Percentiles rank a stretch among this genome's conserved stretches.
phyloP scores from a whole-genome alignment of 2,888 invertebrate genomes.

The Cactoblastis cactorum region DNA sequence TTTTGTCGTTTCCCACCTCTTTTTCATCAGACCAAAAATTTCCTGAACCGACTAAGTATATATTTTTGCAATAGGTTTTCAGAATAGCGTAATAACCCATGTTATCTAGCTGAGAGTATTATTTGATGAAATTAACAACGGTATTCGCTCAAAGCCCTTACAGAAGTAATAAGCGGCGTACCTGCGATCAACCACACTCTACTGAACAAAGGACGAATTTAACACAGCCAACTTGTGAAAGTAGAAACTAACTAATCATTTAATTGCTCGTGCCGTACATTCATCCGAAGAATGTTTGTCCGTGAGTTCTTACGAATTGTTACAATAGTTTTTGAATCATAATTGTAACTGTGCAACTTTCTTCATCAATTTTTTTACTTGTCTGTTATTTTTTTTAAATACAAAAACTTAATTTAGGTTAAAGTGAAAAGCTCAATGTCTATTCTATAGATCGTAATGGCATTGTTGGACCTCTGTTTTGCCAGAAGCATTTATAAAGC shows the following conservation, averaged over 20 bases:
- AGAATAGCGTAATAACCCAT: slow-evolving; percentile 60
- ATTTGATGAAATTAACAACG: neutral
- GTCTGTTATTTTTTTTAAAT: too few species aligned
- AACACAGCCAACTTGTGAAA: slow-evolving; percentile 19
- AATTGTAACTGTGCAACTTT: neutral
- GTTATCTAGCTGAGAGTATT: slow-evolving; percentile 1
- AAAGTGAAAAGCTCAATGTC: too few species aligned
- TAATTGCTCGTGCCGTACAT: slow-evolving; percentile 15
- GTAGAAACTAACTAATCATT: slow-evolving; percentile 20
- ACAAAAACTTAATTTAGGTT: too few species aligned
- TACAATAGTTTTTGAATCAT: neutral
- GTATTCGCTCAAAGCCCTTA: neutral
- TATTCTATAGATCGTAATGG: too few species aligned
- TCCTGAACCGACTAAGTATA: slow-evolving; percentile 55
- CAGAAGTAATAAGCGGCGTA: neutral
- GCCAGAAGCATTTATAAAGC: too few species aligned
- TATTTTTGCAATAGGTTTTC: slow-evolving; percentile 44
- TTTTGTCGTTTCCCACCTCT: slow-evolving; percentile 46
- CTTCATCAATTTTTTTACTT: too few species aligned
- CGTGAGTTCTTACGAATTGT: neutral
- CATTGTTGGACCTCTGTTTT: too few species aligned
- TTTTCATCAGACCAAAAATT: slow-evolving; percentile 61
- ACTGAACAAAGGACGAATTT: slow-evolving; percentile 13
- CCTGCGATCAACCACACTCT: slow-evolving; percentile 6
- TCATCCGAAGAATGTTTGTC: slow-evolving; percentile 7